Evolutionary conservation across 2,888 invertebrate species (phyloP).

Genomic region (Abscondita cerata): DNA sequence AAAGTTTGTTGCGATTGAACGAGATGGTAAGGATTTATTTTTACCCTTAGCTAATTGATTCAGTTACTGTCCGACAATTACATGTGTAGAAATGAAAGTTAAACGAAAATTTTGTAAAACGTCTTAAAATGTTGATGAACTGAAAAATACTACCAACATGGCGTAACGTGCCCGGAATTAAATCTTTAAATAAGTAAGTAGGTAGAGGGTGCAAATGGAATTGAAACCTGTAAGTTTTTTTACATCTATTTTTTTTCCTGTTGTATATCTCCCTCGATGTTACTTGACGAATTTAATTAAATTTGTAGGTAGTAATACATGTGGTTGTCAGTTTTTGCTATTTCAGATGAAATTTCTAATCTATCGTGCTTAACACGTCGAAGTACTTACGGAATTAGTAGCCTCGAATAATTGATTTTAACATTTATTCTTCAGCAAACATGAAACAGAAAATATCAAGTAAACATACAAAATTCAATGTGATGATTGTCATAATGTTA

Average conservation of each 20-base stretch:
- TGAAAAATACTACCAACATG: slow-evolving; percentile 45
- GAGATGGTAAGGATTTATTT: slow-evolving; percentile 48
- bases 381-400: too few relatives aligned
- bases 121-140: slow-evolving; percentile 52
- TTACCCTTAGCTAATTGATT: slow-evolving; percentile 26
- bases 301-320: slow-evolving; percentile 21
- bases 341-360: too few relatives aligned
- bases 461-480: too few relatives aligned
- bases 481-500: too few relatives aligned
- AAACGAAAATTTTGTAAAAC: too few relatives aligned
- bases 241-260: slow-evolving; percentile 6
- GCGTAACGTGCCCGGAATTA: slow-evolving; percentile 50
- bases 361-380: too few relatives aligned
- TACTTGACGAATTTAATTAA: slow-evolving; percentile 19
- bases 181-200: slow-evolving; percentile 52
- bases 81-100: slow-evolving; percentile 1
- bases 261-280: slow-evolving; percentile 7
- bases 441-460: too few relatives aligned
- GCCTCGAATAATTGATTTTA: too few relatives aligned
- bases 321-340: slow-evolving; percentile 15
- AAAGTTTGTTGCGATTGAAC: slow-evolving; percentile 45
- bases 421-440: too few relatives aligned
- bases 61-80: slow-evolving; percentile 32
- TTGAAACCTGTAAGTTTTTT: slow-evolving; percentile 25
- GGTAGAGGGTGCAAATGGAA: slow-evolving; percentile 39